These are phyloP conservation scores for Gymnocephalus cernua DNA, from an alignment of 2,113 vertebrate genomes.

Conservation along the genomic window DNA sequence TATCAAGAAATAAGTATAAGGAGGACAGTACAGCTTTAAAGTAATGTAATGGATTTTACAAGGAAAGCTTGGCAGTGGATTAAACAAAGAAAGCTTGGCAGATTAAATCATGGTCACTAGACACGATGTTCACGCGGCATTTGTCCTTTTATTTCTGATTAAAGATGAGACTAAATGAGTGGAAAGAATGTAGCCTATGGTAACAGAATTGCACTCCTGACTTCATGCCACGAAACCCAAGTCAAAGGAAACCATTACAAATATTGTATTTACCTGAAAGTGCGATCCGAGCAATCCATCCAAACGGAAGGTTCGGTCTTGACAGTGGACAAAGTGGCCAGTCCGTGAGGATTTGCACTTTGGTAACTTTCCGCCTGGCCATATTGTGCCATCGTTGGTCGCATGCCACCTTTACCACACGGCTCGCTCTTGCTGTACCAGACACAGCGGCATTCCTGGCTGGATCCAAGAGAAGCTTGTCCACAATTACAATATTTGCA, in stretches of 20 bases:
- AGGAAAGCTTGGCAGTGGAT: no score
- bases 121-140: constrained; percentile 9
- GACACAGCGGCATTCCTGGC: constrained; percentile 61
- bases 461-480: constrained; percentile 35
- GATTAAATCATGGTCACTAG: neutral
- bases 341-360: constrained; percentile 52
- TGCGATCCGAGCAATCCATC: constrained; percentile 66
- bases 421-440: constrained; percentile 58
- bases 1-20: neutral
- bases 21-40: neutral
- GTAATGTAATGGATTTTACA: neutral
- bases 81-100: no score
- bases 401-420: constrained; percentile 30
- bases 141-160: constrained; percentile 32
- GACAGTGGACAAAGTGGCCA: constrained; percentile 54
- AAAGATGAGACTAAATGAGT: neutral
- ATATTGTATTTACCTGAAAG: constrained; percentile 68
- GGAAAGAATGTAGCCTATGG: neutral
- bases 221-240: neutral
- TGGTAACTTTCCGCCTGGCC: constrained; percentile 77
- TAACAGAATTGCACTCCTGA: neutral
- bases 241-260: neutral
- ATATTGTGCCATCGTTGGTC: constrained; percentile 53
- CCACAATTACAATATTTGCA: constrained; percentile 72
- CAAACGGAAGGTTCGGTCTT: constrained; percentile 72